Conservation (phyloP, 2,888 invertebrate genomes). For the Noctua fimbriata region DNA sequence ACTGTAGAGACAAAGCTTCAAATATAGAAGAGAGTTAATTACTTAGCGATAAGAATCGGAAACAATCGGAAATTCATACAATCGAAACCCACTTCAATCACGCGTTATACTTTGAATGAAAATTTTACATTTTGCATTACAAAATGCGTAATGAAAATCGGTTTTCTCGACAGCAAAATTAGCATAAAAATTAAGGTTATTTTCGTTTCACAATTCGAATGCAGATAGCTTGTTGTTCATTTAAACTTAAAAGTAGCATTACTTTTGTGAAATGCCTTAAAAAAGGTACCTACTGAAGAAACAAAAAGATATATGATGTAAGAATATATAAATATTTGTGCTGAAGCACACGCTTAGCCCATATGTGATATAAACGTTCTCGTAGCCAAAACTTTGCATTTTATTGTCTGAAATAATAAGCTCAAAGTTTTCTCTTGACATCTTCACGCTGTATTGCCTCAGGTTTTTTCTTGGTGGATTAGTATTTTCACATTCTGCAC, state of each 20-base stretch:
- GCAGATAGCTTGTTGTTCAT: neutral
- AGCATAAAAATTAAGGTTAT: slow-evolving; percentile 1
- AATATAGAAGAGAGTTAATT: neutral
- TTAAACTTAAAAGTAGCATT: neutral
- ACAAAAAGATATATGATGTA: neutral
- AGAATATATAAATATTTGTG: too few relatives aligned
- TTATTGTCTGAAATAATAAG: slow-evolving; percentile 10
- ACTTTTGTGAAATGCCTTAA: neutral
- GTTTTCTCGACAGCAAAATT: neutral
- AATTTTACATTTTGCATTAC: neutral
- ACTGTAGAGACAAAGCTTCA: neutral
- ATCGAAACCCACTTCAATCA: neutral
- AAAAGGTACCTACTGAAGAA: neutral
- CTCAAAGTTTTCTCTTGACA: neutral
- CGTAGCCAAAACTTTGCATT: neutral
- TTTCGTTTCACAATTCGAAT: slow-evolving; percentile 5
- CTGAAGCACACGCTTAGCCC: neutral
- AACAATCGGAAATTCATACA: neutral
- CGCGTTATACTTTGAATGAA: neutral
- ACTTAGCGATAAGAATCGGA: neutral
- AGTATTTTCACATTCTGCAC: neutral
- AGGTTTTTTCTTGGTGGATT: neutral
- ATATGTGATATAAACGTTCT: neutral
- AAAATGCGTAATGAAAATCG: neutral
- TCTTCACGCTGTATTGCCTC: neutral